Conservation (phyloP, 2,113 vertebrate genomes). For the Sakesphorus luctuosus region DNA sequence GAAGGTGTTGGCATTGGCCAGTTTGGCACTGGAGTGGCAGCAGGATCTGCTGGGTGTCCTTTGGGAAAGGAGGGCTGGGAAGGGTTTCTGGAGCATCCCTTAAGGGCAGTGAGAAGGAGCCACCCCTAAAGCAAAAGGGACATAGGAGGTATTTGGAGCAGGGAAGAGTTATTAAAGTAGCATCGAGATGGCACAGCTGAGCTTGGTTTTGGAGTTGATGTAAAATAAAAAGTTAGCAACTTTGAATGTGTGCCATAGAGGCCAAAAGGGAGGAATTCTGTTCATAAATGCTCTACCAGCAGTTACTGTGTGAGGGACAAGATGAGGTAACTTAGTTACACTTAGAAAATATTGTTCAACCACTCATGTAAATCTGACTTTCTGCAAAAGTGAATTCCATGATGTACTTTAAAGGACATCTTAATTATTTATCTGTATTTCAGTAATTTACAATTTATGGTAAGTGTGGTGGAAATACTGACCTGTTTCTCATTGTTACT, state of each 20-base stretch:
- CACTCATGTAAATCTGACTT: neutral
- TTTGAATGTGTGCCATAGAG: neutral
- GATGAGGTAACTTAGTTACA: neutral
- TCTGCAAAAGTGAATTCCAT: neutral
- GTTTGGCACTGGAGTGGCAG: neutral
- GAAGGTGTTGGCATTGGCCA: rapidly evolving
- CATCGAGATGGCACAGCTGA: neutral
- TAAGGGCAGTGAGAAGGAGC: neutral
- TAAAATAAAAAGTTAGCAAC: neutral
- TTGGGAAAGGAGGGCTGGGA: neutral
- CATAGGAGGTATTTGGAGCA: neutral
- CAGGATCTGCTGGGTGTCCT: neutral
- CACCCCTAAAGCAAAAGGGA: neutral
- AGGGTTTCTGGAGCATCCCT: neutral
- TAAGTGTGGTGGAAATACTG: neutral
- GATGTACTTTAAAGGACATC: neutral
- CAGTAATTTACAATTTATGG: neutral
- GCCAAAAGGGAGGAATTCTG: neutral
- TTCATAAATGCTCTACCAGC: neutral
- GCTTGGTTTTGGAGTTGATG: neutral
- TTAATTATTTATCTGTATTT: neutral
- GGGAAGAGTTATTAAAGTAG: neutral
- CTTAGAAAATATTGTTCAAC: neutral
- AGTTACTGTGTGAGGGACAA: neutral
- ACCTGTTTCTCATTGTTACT: neutral